Base-by-base conservation (phyloP, 1,140 invertebrate species). In the Drosophila navojoa region DNA sequence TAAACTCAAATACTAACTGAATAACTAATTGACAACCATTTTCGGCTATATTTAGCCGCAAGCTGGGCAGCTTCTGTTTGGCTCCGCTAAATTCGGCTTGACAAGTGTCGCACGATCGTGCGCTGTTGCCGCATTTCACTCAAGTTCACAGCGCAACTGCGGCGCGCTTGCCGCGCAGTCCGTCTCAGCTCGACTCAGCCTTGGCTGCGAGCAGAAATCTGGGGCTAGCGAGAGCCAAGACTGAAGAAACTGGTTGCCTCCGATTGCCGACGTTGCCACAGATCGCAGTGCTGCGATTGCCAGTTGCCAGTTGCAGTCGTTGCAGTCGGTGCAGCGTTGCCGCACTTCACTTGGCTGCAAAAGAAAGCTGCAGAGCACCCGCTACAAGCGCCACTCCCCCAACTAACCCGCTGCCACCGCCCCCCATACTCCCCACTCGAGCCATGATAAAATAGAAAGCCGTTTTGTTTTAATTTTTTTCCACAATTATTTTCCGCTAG, bases 401-500 rank as follows among this genome's bases (percentile, higher is more conserved):
- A 45, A 15, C 42, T 2, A n/a, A n/a, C n/a, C 42, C 42, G 13
- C 40, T 19, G 47, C 44, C 54, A 13, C 62, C 38, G 52, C 15
- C 29, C 44, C 55, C 40, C 1, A n/a, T n/a, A 4, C 32, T n/a
- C 55, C 1, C 1, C 19, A 47, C 35, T 38, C 45, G 29, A 38
- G 50, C 57, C 9, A 40, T 52, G 42, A 42, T 57, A 73, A 80
- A 84, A 82, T 87, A 86, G 82, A 86, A 86, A 86, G 82, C 82
- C 66, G 84, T 87, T 87, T 86, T 79, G 76, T 87, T 86, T 86
- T 64, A 87, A 87, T 82, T 86, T 86, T 55, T 86, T 86, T 86
- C 72, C 82, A 86, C 82, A 86, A 86, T 86, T 89, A 86, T 86
- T 86, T 86, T 86, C 82, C 82, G 82, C 82, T 86, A 87, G 84